Evolutionary conservation across 1,140 invertebrate genomes (phyloP).

Genomic region (Pachypeltis micranthus): DNA sequence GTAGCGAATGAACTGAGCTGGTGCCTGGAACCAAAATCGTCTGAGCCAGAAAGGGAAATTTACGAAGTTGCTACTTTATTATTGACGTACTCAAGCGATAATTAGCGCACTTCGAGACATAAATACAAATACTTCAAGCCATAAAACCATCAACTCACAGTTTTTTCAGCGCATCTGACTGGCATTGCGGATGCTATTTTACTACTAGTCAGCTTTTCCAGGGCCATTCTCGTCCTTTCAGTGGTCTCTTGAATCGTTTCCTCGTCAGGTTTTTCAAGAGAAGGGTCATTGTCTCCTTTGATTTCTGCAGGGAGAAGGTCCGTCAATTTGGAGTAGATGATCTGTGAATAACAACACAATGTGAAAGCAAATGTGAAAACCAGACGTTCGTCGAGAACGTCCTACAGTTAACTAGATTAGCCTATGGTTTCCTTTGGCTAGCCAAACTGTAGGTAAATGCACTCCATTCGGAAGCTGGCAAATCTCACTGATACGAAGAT

Average conservation of each 20-base stretch:
- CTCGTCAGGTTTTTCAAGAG: constrained; percentile 69
- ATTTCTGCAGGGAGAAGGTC: constrained; percentile 91
- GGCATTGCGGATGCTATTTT: constrained; percentile 91
- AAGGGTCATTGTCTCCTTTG: constrained; percentile 78
- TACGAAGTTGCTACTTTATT: too few species aligned
- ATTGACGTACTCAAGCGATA: too few species aligned
- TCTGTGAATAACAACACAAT: constrained; percentile 40
- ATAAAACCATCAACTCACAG: constrained; percentile 31
- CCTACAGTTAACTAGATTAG: too few species aligned
- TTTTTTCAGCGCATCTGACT: constrained; percentile 79
- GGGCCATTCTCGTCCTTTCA: constrained; percentile 66
- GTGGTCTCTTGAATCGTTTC: constrained; percentile 79
- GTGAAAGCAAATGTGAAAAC: background rate
- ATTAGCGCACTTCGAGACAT: too few species aligned
- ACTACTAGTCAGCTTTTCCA: constrained; percentile 77
- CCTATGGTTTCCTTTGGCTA: too few species aligned
- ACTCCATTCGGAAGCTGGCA: too few species aligned
- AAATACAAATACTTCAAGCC: constrained; percentile 1
- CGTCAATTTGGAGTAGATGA: constrained; percentile 89
- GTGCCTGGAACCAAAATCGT: constrained; percentile 41
- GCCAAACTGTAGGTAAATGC: too few species aligned
- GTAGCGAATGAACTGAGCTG: constrained; percentile 93
- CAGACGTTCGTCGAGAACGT: too few species aligned
- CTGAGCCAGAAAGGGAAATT: background rate
- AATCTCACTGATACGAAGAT: too few species aligned